These are phyloP conservation scores for Trialeurodes vaporariorum DNA, from an alignment of 1,140 invertebrate species.

Conservation along the genomic window DNA sequence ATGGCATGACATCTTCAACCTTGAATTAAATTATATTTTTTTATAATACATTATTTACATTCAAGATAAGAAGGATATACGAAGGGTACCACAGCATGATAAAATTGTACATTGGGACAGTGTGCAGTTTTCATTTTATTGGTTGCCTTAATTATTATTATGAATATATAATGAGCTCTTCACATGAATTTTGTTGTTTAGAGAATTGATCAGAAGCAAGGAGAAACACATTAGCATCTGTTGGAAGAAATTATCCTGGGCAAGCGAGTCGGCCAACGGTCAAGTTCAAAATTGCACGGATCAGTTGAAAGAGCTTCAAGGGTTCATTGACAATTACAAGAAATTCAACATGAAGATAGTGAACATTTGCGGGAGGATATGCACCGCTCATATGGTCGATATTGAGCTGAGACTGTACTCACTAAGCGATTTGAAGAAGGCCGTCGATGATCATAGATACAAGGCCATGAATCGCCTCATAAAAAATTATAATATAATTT, in stretches of 20 bases:
- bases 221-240: constrained; percentile 70
- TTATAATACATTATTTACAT: too few relatives aligned
- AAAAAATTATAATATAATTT: not conserved
- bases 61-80: too few relatives aligned
- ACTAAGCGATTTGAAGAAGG: not conserved
- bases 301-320: constrained; percentile 39
- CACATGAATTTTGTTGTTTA: too few relatives aligned
- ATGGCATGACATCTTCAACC: too few relatives aligned
- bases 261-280: constrained; percentile 51
- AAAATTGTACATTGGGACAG: too few relatives aligned
- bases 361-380: constrained; percentile 63
- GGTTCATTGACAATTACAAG: constrained; percentile 68
- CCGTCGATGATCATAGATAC: not conserved
- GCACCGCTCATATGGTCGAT: constrained; percentile 52
- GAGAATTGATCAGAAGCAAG: constrained; percentile 41
- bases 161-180: too few relatives aligned
- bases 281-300: not conserved
- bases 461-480: not conserved
- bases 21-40: too few relatives aligned
- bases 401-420: constrained; percentile 31
- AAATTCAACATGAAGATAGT: constrained; percentile 58
- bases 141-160: too few relatives aligned
- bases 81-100: too few relatives aligned
- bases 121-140: too few relatives aligned
- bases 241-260: constrained; percentile 63